Evolutionary conservation across 2,888 invertebrate genomes (phyloP), one percentile per base, ranked within the genome.

Genomic region (Arrhopalites spinosus): DNA sequence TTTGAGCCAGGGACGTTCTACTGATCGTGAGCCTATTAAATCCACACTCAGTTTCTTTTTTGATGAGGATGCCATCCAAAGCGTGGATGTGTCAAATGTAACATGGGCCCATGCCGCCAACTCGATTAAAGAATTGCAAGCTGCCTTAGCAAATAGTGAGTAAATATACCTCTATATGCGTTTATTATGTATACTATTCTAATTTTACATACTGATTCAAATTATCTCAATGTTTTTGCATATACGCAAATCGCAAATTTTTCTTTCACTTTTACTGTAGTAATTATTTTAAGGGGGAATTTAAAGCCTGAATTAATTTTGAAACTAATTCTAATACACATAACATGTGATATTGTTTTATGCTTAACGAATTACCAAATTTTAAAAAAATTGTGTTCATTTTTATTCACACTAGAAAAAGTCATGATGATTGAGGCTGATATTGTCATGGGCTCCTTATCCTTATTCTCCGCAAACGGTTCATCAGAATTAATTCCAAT

Each of bases 351-450:
- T n/a, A n/a, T n/a, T n/a, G n/a, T n/a, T n/a, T n/a, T n/a, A n/a
- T n/a, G n/a, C n/a, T n/a, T n/a, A n/a, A n/a, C n/a, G n/a, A n/a
- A n/a, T n/a, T n/a, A n/a, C n/a, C n/a, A n/a, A n/a, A n/a, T n/a
- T n/a, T n/a, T n/a, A n/a, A n/a, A n/a, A n/a, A n/a, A n/a, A n/a
- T n/a, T n/a, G n/a, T n/a, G n/a, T n/a, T n/a, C n/a, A n/a, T 30
- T 29, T 20, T 59, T 59, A 15, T 68, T 30, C 8, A n/a, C 85
- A 90, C 91, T 88, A 83, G 87, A 88, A 70, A 85, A 90, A 47
- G n/a, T n/a, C n/a, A 89, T 91, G 85, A 95, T 95, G 92, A 87
- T 96, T 76, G 95, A 96, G 87, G 95, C 93, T 0, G 96, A 96
- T 85, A 90, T 96, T 36, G 88, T 91, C 8, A 83, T 93, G 71